Conservation (phyloP, 2,888 invertebrate genomes). For the Lasioglossum calceatum region DNA sequence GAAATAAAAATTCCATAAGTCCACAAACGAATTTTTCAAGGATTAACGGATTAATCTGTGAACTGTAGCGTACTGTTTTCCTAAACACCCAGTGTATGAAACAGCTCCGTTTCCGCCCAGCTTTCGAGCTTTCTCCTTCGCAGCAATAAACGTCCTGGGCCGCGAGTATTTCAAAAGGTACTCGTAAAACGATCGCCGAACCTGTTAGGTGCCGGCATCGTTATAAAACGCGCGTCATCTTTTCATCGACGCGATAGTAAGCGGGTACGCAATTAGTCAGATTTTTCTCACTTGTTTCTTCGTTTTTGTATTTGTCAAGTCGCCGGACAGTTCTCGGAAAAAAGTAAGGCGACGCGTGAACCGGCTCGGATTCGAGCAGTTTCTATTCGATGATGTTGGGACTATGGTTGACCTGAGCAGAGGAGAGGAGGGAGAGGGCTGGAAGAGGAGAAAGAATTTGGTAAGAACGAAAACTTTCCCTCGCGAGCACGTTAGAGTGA, state of each 20-base stretch:
- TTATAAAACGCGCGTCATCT: background rate
- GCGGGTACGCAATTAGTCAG: background rate
- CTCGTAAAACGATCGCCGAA: slow-evolving; percentile 24
- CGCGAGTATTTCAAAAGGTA: slow-evolving; percentile 21
- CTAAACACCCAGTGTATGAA: slow-evolving; percentile 6
- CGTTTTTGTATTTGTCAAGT: background rate
- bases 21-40: background rate
- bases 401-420: background rate
- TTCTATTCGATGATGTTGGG: slow-evolving; percentile 35
- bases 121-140: slow-evolving; percentile 31
- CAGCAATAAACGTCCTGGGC: slow-evolving; percentile 22
- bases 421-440: background rate
- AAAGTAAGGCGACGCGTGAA: slow-evolving; percentile 12
- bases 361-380: slow-evolving; percentile 36
- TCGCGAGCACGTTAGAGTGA: slow-evolving; percentile 19
- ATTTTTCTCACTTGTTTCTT: background rate
- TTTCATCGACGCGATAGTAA: background rate
- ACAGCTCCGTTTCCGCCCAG: background rate
- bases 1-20: background rate
- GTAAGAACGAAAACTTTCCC: slow-evolving; percentile 64
- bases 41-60: background rate
- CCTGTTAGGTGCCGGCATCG: slow-evolving; percentile 5
- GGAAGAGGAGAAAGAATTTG: slow-evolving; percentile 55
- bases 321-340: background rate
- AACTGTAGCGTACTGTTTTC: background rate